These are phyloP conservation scores for Merops nubicus DNA, from an alignment of 2,113 vertebrate species.

Conservation along the genomic window DNA sequence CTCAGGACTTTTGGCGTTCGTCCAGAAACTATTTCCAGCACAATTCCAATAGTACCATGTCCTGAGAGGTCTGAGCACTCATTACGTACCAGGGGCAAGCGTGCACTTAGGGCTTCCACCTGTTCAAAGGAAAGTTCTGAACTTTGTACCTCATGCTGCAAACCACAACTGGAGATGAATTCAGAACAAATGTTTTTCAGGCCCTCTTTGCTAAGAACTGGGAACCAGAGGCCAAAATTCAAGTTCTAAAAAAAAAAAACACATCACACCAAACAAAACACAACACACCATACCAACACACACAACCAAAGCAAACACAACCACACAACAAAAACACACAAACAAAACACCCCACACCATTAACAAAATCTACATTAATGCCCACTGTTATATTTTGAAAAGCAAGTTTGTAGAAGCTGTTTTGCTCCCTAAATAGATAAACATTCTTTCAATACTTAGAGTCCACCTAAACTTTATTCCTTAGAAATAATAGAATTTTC, in stretches of 20 bases:
- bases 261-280: neutral
- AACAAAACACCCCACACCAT: neutral
- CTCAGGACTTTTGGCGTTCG: neutral
- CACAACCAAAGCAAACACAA: no score
- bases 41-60: neutral
- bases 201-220: neutral
- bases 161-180: neutral
- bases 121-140: neutral
- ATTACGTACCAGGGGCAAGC: neutral
- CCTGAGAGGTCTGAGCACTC: neutral
- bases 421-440: neutral
- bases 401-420: neutral
- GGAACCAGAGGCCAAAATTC: neutral
- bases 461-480: neutral
- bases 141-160: neutral
- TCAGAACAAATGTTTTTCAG: neutral
- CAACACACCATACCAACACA: no score
- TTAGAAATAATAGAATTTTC: neutral
- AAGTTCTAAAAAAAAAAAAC: neutral
- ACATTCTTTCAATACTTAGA: neutral
- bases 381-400: neutral
- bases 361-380: neutral
- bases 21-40: neutral
- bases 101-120: neutral
- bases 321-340: neutral